Percentiles rank a stretch among this genome's conserved stretches.
Evolutionary conservation across 2,888 invertebrate genomes (phyloP).

Genomic region (Sinodicranocentrus sp.): DNA sequence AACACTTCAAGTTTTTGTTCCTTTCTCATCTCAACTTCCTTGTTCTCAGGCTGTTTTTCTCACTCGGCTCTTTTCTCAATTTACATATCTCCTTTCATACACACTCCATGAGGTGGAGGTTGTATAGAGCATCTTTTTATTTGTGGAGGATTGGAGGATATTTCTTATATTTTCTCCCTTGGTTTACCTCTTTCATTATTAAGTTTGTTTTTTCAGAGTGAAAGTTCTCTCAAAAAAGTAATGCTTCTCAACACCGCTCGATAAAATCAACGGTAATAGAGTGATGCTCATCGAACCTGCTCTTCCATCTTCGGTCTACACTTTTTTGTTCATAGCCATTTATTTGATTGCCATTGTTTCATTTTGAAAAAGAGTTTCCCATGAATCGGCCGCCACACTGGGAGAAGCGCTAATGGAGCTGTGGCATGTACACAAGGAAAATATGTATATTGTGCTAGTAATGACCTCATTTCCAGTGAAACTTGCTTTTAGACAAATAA

Average conservation of each 20-base stretch:
- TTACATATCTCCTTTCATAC: neutral
- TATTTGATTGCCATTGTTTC: slow-evolving; percentile 60
- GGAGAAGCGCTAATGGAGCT: slow-evolving; percentile 36
- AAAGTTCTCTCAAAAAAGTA: too few relatives aligned
- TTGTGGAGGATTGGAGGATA: too few relatives aligned
- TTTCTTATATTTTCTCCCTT: too few relatives aligned
- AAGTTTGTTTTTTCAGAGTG: too few relatives aligned
- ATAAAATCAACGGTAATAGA: too few relatives aligned
- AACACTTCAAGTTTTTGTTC: slow-evolving; percentile 17
- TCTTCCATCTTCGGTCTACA: neutral
- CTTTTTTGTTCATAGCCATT: slow-evolving; percentile 40
- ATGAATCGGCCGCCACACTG: slow-evolving; percentile 31
- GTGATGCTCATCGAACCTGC: too few relatives aligned
- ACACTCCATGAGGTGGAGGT: too few relatives aligned
- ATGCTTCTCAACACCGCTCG: too few relatives aligned
- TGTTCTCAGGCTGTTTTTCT: neutral
- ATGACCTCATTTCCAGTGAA: slow-evolving; percentile 33
- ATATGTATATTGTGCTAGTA: neutral
- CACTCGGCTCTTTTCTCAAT: neutral
- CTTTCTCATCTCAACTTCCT: slow-evolving; percentile 21
- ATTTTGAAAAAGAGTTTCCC: slow-evolving; percentile 39
- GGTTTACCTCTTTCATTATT: too few relatives aligned
- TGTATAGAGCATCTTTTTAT: neutral
- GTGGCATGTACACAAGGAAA: neutral
- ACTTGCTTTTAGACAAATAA: slow-evolving; percentile 4